These are phyloP conservation scores for Drosophila arawakana DNA, from an alignment of 1,140 invertebrate species.

Conservation along the genomic window DNA sequence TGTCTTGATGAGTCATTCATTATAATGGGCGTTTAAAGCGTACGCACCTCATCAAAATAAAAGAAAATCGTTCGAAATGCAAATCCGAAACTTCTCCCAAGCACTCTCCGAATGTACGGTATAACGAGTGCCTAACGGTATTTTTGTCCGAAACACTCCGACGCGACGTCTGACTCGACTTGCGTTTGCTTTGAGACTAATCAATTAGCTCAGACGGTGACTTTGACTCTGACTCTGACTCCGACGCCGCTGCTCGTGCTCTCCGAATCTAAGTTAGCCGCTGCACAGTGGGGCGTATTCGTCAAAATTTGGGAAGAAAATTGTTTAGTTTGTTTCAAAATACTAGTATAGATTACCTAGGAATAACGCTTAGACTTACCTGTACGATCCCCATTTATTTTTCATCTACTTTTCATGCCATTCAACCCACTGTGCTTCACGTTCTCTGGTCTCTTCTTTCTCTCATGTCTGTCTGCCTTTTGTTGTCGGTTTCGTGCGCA, in stretches of 20 bases:
- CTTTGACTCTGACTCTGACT: conserved; percentile 7
- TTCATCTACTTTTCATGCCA: neutral
- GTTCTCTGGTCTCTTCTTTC: neutral
- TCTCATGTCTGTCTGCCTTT: conserved; percentile 7
- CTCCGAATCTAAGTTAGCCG: conserved; percentile 1
- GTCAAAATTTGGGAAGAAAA: no score
- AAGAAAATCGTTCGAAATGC: conserved; percentile 36
- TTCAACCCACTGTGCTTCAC: neutral
- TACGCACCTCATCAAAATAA: conserved; percentile 8
- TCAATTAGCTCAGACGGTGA: conserved; percentile 55
- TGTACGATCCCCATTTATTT: no score
- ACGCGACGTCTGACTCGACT: conserved; percentile 35
- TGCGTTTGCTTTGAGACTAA: conserved; percentile 62
- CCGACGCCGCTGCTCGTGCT: conserved; percentile 5
- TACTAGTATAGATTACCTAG: neutral
- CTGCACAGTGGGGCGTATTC: conserved; percentile 30
- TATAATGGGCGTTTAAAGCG: neutral
- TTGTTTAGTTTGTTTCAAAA: neutral
- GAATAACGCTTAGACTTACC: no score
- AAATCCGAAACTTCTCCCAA: conserved; percentile 42
- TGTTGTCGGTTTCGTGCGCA: conserved; percentile 1
- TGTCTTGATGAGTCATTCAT: conserved; percentile 56
- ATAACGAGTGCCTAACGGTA: conserved; percentile 24
- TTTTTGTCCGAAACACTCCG: neutral
- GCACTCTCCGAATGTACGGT: neutral